Base-by-base conservation (phyloP, 2,888 invertebrate genomes). In the Dynastes tityus region DNA sequence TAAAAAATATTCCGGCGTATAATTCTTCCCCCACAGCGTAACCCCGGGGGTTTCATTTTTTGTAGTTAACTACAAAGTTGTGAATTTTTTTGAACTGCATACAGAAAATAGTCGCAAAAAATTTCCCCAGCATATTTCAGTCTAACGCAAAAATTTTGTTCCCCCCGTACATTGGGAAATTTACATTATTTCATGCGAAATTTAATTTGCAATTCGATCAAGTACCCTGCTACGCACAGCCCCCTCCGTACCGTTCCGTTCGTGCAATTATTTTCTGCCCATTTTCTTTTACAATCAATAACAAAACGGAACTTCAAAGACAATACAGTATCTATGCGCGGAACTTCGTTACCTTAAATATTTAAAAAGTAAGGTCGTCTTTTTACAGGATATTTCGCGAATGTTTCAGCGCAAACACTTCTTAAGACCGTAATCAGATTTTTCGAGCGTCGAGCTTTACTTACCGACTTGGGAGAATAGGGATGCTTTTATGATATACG, bases 351-450 rank as follows among this genome's bases (percentile, higher is more conserved):
- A 61, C 45, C 55, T 74, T 74, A 74, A 74, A 74, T 61, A 74
- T 74, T 74, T 40, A 74, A 74, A 58, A 74, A 27, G 49, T 49
- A 63, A 51, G 63, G 11, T 63, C 45, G 45, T 1, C 61, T 11
- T 45, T 74, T 45, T 74, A 61, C n/a, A 32, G 61, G 37, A 27
- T 61, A 61, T 16, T 61, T 45, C 32, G 61, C 73, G 40, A 74
- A 61, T 61, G 61, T 74, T 63, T 22, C 73, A 61, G 40, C 45
- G 45, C 73, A 74, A 74, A 61, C 49, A 61, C 73, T 63, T 74
- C 61, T 61, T 61, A 45, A 74, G 73, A n/a, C 22, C 29, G 63
- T 63, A 74, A 74, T 74, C 73, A 74, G 61, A 74, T 74, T 74
- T 74, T 61, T 58, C 51, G 29, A 37, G n/a, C 27, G 58, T 61